Evolutionary conservation across 2,113 vertebrate genomes (phyloP).

Genomic region (Cygnus buccinator): DNA sequence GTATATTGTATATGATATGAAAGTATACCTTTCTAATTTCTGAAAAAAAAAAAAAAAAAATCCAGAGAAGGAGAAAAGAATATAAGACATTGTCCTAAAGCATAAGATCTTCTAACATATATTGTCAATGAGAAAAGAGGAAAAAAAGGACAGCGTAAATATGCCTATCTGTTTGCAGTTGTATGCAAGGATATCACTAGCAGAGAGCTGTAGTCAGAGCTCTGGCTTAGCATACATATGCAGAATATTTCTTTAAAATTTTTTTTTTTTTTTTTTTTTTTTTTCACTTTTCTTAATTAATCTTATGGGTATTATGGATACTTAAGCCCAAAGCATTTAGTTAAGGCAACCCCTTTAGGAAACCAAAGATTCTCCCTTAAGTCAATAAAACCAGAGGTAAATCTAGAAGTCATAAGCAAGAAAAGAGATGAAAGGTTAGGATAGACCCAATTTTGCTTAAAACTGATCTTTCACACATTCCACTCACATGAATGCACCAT

Average conservation of each 20-base stretch:
- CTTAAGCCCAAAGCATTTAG: background rate
- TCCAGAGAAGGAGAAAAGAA: background rate
- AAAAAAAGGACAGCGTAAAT: background rate
- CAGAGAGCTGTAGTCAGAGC: background rate
- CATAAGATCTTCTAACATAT: background rate
- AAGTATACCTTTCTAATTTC: background rate
- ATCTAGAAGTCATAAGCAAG: background rate
- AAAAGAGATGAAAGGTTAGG: background rate
- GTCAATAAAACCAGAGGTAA: background rate
- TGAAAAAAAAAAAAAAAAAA: background rate
- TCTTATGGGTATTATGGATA: background rate
- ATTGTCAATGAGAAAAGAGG: background rate
- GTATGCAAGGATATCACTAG: accelerated
- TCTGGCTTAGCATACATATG: background rate
- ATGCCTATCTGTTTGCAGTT: background rate
- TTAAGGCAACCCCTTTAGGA: background rate
- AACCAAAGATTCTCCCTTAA: background rate
- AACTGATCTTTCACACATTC: accelerated
- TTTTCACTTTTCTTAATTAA: background rate
- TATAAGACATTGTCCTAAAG: background rate
- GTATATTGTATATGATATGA: background rate
- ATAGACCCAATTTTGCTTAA: background rate
- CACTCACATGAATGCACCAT: background rate
- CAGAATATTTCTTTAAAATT: background rate
- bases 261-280: background rate